A percentile compares a stretch with the other conserved stretches of the same genome.
Evolutionary conservation across 2,113 vertebrate species (phyloP).

Genomic region (Fulica atra): DNA sequence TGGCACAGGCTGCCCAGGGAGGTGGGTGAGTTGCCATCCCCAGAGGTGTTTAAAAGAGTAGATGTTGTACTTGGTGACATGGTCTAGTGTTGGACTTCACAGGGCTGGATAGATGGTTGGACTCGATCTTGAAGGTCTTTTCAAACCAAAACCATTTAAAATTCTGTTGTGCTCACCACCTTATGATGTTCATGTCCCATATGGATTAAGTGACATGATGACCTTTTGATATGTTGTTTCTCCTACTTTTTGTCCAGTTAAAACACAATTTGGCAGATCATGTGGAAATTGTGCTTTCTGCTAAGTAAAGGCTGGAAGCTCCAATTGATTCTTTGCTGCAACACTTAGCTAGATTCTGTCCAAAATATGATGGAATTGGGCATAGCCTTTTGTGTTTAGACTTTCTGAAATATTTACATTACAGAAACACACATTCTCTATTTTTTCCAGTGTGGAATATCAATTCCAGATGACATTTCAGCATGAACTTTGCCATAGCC

Average conservation of each 20-base stretch:
- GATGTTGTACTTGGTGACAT: too few relatives aligned
- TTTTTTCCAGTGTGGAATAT: slow-evolving; percentile 16
- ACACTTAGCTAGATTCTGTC: not conserved
- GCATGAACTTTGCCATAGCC: not conserved
- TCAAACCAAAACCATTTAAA: too few relatives aligned
- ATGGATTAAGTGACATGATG: not conserved
- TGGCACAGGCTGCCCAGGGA: too few relatives aligned
- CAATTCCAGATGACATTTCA: slow-evolving; percentile 40
- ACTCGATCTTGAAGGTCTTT: too few relatives aligned
- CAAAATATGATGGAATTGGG: slow-evolving; percentile 25
- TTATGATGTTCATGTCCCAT: not conserved
- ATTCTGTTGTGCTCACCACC: not conserved
- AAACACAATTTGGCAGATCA: slow-evolving; percentile 6
- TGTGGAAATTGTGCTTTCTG: not conserved
- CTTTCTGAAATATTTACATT: slow-evolving; percentile 39
- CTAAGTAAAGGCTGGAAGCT: not conserved
- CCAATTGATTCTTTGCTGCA: not conserved
- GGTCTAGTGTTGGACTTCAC: too few relatives aligned
- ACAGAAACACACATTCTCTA: not conserved
- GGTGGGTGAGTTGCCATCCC: too few relatives aligned
- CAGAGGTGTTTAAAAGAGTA: too few relatives aligned
- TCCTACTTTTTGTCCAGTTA: not conserved
- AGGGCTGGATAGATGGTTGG: too few relatives aligned
- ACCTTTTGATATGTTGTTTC: not conserved
- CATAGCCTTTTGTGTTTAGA: slow-evolving; percentile 13